Evolutionary conservation across 2,888 invertebrate genomes (phyloP).

Genomic region (Ametastegia equiseti): DNA sequence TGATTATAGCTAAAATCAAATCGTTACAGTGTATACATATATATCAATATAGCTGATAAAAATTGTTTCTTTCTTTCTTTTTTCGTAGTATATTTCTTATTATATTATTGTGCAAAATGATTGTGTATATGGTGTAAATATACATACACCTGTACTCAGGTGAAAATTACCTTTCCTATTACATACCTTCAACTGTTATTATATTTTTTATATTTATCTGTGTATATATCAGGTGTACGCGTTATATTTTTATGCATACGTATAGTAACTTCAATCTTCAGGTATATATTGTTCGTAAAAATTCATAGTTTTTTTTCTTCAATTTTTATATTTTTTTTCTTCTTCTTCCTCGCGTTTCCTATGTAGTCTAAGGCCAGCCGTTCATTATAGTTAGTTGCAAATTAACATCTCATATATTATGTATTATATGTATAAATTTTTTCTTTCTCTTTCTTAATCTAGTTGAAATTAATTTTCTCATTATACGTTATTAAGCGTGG

Average conservation of each 20-base stretch:
- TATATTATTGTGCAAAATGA: slow-evolving; percentile 21
- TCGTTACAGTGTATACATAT: background rate
- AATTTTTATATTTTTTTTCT: too few species aligned
- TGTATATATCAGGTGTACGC: background rate
- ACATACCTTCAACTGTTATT: background rate
- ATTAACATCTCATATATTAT: slow-evolving; percentile 1
- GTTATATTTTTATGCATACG: background rate
- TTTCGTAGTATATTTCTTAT: background rate
- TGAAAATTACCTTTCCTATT: background rate
- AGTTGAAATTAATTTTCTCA: background rate
- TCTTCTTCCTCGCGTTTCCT: too few species aligned
- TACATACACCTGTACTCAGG: background rate
- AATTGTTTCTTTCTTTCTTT: background rate
- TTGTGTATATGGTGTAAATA: slow-evolving; percentile 5
- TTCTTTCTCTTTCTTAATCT: background rate
- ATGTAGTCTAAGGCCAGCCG: background rate
- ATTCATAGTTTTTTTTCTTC: background rate
- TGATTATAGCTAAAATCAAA: background rate
- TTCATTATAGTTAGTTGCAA: slow-evolving; percentile 7
- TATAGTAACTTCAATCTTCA: background rate
- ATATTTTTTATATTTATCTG: background rate
- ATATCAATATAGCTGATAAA: background rate
- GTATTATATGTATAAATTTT: background rate
- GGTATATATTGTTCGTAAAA: background rate
- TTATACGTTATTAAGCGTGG: slow-evolving; percentile 1